Percentiles rank a stretch among this genome's conserved stretches.
These are phyloP conservation scores for Serranus cabrilla DNA, from an alignment of 2,797 vertebrate genomes.

Conservation along the genomic window DNA sequence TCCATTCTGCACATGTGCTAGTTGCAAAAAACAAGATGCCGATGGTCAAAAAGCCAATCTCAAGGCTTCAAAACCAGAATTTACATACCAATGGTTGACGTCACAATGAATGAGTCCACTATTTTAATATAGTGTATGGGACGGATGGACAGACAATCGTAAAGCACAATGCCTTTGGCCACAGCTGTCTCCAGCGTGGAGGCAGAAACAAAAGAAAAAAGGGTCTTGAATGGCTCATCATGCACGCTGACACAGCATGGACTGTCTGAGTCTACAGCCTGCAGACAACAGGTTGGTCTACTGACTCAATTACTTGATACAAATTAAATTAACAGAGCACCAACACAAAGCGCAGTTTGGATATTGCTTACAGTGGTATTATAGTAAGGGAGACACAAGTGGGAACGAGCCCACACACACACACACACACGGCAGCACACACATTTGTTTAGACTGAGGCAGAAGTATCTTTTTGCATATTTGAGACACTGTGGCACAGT, in stretches of 20 bases:
- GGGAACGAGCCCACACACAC: slow-evolving; percentile 25
- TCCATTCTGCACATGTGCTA: no score
- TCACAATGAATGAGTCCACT: no score
- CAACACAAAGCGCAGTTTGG: slow-evolving; percentile 38
- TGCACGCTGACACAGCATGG: neutral
- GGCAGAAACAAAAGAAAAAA: neutral
- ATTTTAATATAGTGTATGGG: no score
- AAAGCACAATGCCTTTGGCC: no score
- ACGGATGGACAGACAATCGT: no score
- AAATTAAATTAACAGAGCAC: slow-evolving; percentile 54
- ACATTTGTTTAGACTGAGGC: slow-evolving; percentile 33
- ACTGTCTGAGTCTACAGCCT: slow-evolving; percentile 26
- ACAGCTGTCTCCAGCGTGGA: no score
- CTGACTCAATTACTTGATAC: slow-evolving; percentile 48
- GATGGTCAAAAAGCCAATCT: no score
- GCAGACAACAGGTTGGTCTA: slow-evolving; percentile 44
- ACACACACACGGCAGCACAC: slow-evolving; percentile 27
- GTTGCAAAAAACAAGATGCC: no score
- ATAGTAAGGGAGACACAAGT: slow-evolving; percentile 33
- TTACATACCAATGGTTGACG: no score
- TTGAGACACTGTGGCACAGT: slow-evolving; percentile 42
- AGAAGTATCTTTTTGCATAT: slow-evolving; percentile 58
- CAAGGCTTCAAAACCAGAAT: no score
- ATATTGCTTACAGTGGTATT: slow-evolving; percentile 56
- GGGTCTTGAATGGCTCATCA: neutral